Evolutionary conservation across 2,888 invertebrate genomes (phyloP).

Genomic region (Alcis repandata): DNA sequence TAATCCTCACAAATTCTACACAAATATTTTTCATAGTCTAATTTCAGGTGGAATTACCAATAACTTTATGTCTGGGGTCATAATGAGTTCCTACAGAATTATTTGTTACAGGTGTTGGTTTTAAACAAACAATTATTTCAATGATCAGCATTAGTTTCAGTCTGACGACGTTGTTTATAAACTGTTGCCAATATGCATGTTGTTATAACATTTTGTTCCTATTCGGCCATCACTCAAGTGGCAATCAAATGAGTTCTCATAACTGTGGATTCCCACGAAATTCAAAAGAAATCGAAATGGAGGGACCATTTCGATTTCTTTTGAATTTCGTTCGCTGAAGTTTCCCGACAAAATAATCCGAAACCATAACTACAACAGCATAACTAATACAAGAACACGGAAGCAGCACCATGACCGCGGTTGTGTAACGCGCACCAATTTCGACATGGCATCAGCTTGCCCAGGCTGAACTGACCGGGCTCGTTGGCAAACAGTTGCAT

Average conservation of each 20-base stretch:
- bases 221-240: neutral
- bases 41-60: neutral
- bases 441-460: slow-evolving; percentile 40
- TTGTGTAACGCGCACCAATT: slow-evolving; percentile 59
- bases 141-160: neutral
- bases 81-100: neutral
- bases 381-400: slow-evolving; percentile 62
- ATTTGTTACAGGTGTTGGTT: too few relatives aligned
- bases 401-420: slow-evolving; percentile 53
- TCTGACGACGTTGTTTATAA: neutral
- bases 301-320: too few relatives aligned
- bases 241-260: neutral
- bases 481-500: slow-evolving; percentile 39
- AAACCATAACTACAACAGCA: slow-evolving; percentile 3
- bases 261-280: neutral
- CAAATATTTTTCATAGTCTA: neutral
- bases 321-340: neutral
- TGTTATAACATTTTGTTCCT: slow-evolving; percentile 5
- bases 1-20: neutral
- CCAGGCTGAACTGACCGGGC: slow-evolving; percentile 34
- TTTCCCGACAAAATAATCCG: slow-evolving; percentile 13
- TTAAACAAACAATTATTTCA: neutral
- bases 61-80: neutral
- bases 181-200: slow-evolving; percentile 4
- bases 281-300: too few relatives aligned